Conservation (phyloP, 2,797 vertebrate species). For the Coracias cyanogaster region DNA sequence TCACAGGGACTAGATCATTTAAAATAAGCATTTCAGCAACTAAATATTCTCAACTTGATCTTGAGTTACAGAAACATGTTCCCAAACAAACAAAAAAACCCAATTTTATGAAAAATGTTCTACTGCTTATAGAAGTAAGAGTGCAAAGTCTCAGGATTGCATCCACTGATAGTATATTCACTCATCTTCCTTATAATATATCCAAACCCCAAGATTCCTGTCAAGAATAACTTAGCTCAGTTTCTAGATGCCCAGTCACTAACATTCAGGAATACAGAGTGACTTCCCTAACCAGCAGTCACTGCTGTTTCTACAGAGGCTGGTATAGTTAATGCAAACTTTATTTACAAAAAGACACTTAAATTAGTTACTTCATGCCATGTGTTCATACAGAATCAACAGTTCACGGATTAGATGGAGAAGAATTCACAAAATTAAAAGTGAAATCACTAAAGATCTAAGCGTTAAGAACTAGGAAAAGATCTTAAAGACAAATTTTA, state of each 20-base stretch:
- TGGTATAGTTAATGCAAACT: constrained; percentile 88
- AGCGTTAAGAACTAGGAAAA: constrained; percentile 81
- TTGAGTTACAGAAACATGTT: constrained; percentile 8
- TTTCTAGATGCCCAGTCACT: constrained; percentile 39
- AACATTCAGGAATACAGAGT: constrained; percentile 38
- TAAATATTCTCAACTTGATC: not conserved
- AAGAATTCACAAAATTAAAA: constrained; percentile 83
- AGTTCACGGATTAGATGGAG: constrained; percentile 82
- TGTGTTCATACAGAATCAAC: constrained; percentile 89
- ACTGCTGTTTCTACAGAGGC: constrained; percentile 58
- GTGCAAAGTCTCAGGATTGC: constrained; percentile 15
- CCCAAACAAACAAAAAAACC: not conserved
- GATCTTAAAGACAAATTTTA: constrained; percentile 77
- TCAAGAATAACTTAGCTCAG: not conserved
- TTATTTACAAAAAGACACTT: constrained; percentile 95
- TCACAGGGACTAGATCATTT: constrained; percentile 13
- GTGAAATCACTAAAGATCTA: constrained; percentile 78
- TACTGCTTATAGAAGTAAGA: not conserved
- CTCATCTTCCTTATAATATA: not conserved
- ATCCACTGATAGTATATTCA: not conserved
- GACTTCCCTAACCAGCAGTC: constrained; percentile 46
- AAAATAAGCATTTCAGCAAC: constrained; percentile 18
- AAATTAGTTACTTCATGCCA: constrained; percentile 92
- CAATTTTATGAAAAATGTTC: constrained; percentile 17
- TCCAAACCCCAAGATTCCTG: not conserved